Conservation (phyloP, 2,113 vertebrate genomes). For the Scomber japonicus region DNA sequence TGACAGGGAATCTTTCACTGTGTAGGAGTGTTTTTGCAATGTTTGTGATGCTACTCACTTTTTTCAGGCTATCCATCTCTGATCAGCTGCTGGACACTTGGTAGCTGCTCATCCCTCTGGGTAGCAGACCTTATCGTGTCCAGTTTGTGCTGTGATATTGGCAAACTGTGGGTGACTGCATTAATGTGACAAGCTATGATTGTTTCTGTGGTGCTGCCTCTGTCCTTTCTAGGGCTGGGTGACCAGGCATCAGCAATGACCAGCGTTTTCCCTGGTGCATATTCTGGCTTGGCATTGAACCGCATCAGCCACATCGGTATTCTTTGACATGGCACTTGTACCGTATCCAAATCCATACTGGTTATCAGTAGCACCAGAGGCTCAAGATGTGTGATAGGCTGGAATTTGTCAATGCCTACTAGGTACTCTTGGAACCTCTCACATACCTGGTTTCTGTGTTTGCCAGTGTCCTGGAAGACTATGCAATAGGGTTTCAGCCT, state of each 20-base stretch:
- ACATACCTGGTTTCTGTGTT: conserved; percentile 21
- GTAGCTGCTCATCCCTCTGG: background rate
- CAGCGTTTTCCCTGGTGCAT: conserved; percentile 2
- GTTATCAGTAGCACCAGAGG: conserved; percentile 63
- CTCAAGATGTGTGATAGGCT: conserved; percentile 58
- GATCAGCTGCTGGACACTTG: background rate
- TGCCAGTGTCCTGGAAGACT: conserved; percentile 16
- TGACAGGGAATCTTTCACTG: background rate
- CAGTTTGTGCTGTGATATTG: background rate
- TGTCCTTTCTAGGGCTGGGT: background rate
- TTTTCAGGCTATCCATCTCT: background rate
- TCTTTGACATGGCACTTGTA: conserved; percentile 37
- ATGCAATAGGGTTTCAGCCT: too few relatives aligned
- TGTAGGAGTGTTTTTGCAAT: background rate
- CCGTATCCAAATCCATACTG: conserved; percentile 53
- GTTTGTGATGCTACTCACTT: background rate
- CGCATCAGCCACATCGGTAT: conserved; percentile 28
- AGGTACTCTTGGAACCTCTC: conserved; percentile 66
- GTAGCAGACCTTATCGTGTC: background rate
- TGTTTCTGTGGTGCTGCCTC: background rate
- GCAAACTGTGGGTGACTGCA: conserved; percentile 3
- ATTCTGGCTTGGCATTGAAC: conserved; percentile 19
- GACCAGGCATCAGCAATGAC: conserved; percentile 30
- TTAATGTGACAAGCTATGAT: background rate
- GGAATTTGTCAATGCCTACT: conserved; percentile 58